Percentiles rank a stretch among this genome's conserved stretches.
Conservation (phyloP, 92 coral and sea anemone species). For the Plumapathes pennacea region DNA sequence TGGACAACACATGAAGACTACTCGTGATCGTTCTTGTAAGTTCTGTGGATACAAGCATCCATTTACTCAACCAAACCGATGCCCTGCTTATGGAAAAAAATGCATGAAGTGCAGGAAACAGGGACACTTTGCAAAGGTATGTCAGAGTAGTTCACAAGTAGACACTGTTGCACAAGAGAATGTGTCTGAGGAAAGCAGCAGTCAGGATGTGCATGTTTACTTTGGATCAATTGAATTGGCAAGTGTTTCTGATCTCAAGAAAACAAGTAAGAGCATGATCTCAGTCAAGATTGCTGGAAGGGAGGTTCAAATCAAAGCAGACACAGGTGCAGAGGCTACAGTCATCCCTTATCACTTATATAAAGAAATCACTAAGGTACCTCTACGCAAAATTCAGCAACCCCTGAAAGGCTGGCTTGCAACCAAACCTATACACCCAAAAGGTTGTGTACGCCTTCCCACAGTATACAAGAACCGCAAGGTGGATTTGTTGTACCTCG, state of each 20-base stretch:
- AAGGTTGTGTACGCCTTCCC: slow-evolving; percentile 39
- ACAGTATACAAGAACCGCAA: slow-evolving; percentile 37
- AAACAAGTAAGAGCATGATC: slow-evolving; percentile 19
- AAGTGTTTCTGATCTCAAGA: slow-evolving; percentile 7
- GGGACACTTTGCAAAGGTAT: slow-evolving; percentile 53
- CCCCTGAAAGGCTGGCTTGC: slow-evolving; percentile 60
- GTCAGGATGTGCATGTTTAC: slow-evolving; percentile 20
- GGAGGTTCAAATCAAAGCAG: slow-evolving; percentile 36
- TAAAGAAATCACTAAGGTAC: slow-evolving; percentile 42
- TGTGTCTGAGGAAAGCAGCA: neutral
- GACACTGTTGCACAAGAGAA: slow-evolving; percentile 13
- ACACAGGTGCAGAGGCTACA: slow-evolving; percentile 64
- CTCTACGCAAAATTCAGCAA: slow-evolving; percentile 39
- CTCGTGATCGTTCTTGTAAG: slow-evolving; percentile 34
- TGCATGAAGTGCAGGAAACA: slow-evolving; percentile 28
- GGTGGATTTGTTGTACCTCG: slow-evolving; percentile 38
- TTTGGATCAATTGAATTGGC: slow-evolving; percentile 58
- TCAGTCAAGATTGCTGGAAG: slow-evolving; percentile 27
- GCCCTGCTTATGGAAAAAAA: slow-evolving; percentile 43
- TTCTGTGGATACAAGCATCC: slow-evolving; percentile 66
- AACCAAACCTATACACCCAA: slow-evolving; percentile 45
- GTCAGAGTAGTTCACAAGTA: slow-evolving; percentile 18
- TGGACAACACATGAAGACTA: slow-evolving; percentile 10
- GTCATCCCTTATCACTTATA: slow-evolving; percentile 58
- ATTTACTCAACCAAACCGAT: slow-evolving; percentile 41